Percentiles rank a stretch among this genome's conserved stretches.
Evolutionary conservation across 1,140 invertebrate species (phyloP).

Genomic region (Nebria ingens): DNA sequence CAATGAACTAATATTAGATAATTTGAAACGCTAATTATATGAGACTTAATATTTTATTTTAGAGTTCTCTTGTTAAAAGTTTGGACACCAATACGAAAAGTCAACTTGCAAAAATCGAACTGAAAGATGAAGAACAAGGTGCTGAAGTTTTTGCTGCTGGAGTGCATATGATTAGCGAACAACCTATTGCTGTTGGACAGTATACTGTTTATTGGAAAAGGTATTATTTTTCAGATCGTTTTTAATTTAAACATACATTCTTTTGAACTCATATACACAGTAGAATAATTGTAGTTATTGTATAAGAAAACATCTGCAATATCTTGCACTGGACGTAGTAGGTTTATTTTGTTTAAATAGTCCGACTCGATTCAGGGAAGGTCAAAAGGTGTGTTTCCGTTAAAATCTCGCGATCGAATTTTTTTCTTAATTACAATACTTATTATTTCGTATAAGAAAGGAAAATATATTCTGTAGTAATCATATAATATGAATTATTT

Average conservation of each 20-base stretch:
- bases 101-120: conserved; percentile 28
- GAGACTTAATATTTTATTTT: conserved; percentile 16
- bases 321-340: too few species aligned
- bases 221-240: conserved; percentile 38
- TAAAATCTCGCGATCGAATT: too few species aligned
- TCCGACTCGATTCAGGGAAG: too few species aligned
- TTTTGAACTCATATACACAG: too few species aligned
- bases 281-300: too few species aligned
- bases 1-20: not conserved
- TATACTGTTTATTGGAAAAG: conserved; percentile 69
- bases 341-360: too few species aligned
- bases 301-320: conserved; percentile 21
- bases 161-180: conserved; percentile 35
- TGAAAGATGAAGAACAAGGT: conserved; percentile 38
- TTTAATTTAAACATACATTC: too few species aligned
- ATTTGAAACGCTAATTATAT: conserved; percentile 11
- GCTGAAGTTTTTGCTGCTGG: conserved; percentile 40
- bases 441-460: conserved; percentile 24
- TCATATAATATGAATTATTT: too few species aligned
- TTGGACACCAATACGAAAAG: conserved; percentile 26
- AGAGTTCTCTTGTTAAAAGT: conserved; percentile 23
- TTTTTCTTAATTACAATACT: conserved; percentile 25
- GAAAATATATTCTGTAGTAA: conserved; percentile 2
- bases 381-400: too few species aligned
- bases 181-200: conserved; percentile 49